phyloP scores from a whole-genome alignment of 2,113 vertebrate genomes.

The Cyanistes caeruleus region DNA sequence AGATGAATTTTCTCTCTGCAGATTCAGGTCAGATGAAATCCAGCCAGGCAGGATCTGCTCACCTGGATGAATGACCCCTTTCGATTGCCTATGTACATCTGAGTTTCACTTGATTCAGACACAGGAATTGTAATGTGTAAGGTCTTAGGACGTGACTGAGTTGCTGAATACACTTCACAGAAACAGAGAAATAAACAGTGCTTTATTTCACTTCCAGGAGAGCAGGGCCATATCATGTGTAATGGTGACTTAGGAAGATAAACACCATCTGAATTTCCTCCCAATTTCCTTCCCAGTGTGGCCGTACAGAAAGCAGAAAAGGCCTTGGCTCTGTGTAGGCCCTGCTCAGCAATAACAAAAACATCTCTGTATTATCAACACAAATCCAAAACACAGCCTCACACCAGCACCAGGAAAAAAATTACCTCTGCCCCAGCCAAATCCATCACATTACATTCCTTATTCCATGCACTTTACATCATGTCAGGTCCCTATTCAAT shows the following conservation, averaged over 20 bases:
- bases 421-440: background rate
- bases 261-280: fast-evolving
- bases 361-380: background rate
- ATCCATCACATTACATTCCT: background rate
- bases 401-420: too few species aligned
- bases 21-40: background rate
- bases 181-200: background rate
- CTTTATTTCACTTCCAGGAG: background rate
- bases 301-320: fast-evolving
- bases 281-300: fast-evolving
- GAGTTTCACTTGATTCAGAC: background rate
- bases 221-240: too few species aligned
- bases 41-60: background rate
- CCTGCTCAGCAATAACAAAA: background rate
- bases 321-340: background rate
- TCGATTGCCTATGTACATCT: background rate
- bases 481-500: background rate
- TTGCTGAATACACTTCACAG: background rate
- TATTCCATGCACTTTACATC: background rate
- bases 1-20: background rate
- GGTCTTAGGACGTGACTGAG: background rate
- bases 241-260: background rate
- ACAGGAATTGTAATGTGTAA: background rate
- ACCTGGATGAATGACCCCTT: background rate
- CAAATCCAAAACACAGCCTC: background rate